Base-by-base conservation (phyloP, 2,797 vertebrate genomes). In the Rhodeus uyekii region DNA sequence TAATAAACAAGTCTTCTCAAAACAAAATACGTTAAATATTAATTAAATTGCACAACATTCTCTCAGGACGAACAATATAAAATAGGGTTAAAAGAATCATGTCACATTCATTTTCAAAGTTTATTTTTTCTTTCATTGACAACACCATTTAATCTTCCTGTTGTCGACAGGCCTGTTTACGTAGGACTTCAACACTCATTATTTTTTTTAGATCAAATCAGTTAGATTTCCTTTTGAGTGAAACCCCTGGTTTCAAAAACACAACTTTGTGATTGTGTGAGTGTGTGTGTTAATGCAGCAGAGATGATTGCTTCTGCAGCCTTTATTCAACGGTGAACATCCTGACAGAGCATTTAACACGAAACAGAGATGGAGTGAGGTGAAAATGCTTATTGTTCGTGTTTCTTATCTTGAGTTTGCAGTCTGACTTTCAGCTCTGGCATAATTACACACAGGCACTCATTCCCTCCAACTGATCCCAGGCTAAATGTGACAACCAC, bases 391-490 rank as follows among this genome's bases (percentile, higher is more conserved):
- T 75, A 86, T 63, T 86, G 73, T 83, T 72, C 46, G 19, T 13
- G 48, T 68, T 73, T 80, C 78, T 88, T 83, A 83, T 75, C 79
- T 76, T 76, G 76, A 67, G 61, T 80, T 81, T 60, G 36, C 82
- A 85, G 64, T 83, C 81, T 87, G 85, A 88, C 83, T 77, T 79
- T 58, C 3, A 76, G 81, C 81, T 48, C 82, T 67, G 27, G 72
- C 79, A 88, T 76, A 86, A 84, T 87, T 80, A 77, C 79, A 80
- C 34, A 64, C 38, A 61, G 39, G 61, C 34, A 61, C 65, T 65
- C 16, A 74, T 27, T 83, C 58, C 78, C 75, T 77, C 48, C 46
- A 76, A 84, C 75, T 38, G 63, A 84, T 44, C 76, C 46, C 18
- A 27, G 74, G 39, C 50, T 76, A 76, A 87, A 80, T 71, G 27